phyloP scores from a whole-genome alignment of 2,888 invertebrate species.

The Oscheius myriophilus region DNA sequence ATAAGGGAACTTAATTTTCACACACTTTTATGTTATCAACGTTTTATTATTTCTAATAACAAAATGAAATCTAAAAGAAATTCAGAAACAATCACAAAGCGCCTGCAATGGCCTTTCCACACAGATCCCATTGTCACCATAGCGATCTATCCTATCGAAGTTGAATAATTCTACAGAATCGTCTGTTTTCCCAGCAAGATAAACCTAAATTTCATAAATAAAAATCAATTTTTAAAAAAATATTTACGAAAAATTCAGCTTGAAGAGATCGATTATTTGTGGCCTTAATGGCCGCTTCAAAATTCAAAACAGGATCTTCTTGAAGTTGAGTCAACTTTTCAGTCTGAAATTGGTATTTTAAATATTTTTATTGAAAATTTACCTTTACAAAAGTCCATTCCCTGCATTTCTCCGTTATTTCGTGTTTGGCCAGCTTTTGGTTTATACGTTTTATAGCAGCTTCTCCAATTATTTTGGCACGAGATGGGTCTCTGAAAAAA shows the following conservation, averaged over 20 bases:
- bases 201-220: too few relatives aligned
- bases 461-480: neutral
- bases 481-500: neutral
- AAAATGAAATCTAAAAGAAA: too few relatives aligned
- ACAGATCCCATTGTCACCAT: slow-evolving; percentile 3
- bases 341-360: neutral
- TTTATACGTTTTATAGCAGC: neutral
- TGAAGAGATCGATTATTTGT: too few relatives aligned
- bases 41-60: too few relatives aligned
- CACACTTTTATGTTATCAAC: too few relatives aligned
- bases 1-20: too few relatives aligned
- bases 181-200: neutral
- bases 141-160: slow-evolving; percentile 8
- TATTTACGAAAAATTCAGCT: too few relatives aligned
- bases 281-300: neutral
- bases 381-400: slow-evolving; percentile 8
- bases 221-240: too few relatives aligned
- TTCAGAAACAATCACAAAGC: slow-evolving; percentile 5
- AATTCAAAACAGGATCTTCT: neutral
- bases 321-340: neutral
- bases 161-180: neutral
- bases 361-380: too few relatives aligned
- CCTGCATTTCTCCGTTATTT: neutral
- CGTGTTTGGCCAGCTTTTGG: neutral
- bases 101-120: slow-evolving; percentile 6